phyloP scores from a whole-genome alignment of 2,888 invertebrate genomes.

The Onchidella celtica region DNA sequence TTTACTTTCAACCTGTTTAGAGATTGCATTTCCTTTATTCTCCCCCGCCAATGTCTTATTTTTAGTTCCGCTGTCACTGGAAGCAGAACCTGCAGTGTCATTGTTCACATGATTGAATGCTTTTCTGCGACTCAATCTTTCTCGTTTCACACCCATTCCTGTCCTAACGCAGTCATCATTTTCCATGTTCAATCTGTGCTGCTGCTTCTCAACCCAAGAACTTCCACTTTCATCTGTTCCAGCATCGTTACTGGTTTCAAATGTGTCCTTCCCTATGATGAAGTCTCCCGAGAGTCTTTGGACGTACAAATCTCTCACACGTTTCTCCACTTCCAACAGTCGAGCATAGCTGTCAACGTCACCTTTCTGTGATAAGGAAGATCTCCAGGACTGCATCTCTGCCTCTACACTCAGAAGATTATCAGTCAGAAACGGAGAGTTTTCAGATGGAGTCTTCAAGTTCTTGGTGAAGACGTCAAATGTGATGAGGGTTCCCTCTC shows the following conservation, averaged over 20 bases:
- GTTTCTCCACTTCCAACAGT: slow-evolving; percentile 42
- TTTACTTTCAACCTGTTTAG: slow-evolving; percentile 19
- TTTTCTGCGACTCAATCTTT: neutral
- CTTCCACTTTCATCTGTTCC: slow-evolving; percentile 2
- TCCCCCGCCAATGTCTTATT: neutral
- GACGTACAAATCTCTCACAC: slow-evolving; percentile 35
- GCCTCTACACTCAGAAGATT: slow-evolving; percentile 10
- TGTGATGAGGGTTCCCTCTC: slow-evolving; percentile 80
- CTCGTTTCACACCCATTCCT: neutral
- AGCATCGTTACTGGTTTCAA: neutral
- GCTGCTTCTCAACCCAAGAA: slow-evolving; percentile 13
- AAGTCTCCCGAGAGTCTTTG: slow-evolving; percentile 6
- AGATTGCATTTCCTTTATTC: neutral
- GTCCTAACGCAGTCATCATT: neutral
- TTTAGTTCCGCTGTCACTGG: neutral
- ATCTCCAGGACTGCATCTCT: slow-evolving; percentile 17
- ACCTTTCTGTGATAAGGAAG: slow-evolving; percentile 22
- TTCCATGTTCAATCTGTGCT: neutral
- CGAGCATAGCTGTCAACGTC: slow-evolving; percentile 42
- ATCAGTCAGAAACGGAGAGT: slow-evolving; percentile 55
- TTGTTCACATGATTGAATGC: neutral
- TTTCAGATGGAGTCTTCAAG: slow-evolving; percentile 67
- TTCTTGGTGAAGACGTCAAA: slow-evolving; percentile 72
- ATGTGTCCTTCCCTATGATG: neutral
- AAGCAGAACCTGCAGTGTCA: neutral